Conservation (phyloP, 2,888 invertebrate species). For the Lucinisca nassula region DNA sequence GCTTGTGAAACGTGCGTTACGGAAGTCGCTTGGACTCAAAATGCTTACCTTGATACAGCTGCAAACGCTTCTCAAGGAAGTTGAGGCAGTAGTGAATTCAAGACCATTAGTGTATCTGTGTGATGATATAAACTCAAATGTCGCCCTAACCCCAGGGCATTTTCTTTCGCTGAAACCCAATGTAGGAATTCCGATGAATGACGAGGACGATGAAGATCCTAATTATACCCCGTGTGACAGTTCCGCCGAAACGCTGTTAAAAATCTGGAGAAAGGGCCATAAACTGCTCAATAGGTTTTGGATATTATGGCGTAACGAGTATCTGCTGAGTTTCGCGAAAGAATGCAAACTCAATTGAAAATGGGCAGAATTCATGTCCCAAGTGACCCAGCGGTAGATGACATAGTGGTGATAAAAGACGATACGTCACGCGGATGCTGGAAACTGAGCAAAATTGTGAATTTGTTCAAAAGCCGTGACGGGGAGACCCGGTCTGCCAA, state of each 20-base stretch:
- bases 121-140: conserved; percentile 32
- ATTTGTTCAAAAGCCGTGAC: conserved; percentile 14
- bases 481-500: conserved; percentile 9
- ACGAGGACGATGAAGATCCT: conserved; percentile 17
- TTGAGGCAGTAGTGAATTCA: conserved; percentile 27
- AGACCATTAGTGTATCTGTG: conserved; percentile 36
- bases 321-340: conserved; percentile 20
- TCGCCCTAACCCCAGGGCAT: conserved; percentile 26
- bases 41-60: neutral
- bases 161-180: conserved; percentile 31
- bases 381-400: neutral
- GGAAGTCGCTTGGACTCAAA: neutral
- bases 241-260: conserved; percentile 5
- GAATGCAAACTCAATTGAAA: neutral
- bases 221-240: neutral
- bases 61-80: conserved; percentile 13
- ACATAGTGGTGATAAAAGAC: conserved; percentile 9
- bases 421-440: conserved; percentile 28
- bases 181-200: conserved; percentile 19
- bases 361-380: neutral
- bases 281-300: conserved; percentile 20
- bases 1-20: conserved; percentile 23
- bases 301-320: conserved; percentile 25
- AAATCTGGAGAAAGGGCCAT: conserved; percentile 33
- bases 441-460: conserved; percentile 3